phyloP scores from a whole-genome alignment of 2,888 invertebrate species.

The Tiphia femorata region DNA sequence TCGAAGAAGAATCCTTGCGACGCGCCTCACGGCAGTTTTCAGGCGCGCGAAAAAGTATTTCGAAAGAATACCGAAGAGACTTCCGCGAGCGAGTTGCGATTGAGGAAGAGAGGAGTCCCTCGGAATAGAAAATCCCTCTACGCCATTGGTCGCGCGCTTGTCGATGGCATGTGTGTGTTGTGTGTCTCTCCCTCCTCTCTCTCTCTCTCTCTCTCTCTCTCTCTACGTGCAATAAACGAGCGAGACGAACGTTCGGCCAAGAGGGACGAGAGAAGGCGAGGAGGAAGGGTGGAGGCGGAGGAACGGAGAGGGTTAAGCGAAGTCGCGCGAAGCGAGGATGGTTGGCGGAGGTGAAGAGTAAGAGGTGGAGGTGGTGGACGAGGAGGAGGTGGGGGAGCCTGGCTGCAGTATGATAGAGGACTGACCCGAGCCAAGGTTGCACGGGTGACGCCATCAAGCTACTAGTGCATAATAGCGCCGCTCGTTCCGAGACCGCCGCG shows the following conservation, averaged over 20 bases:
- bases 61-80: too few species aligned
- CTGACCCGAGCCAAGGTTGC: slow-evolving; percentile 69
- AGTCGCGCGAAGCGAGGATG: slow-evolving; percentile 21
- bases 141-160: slow-evolving; percentile 27
- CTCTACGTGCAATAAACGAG: not conserved
- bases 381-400: slow-evolving; percentile 47
- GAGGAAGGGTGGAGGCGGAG: not conserved
- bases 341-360: slow-evolving; percentile 28
- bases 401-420: slow-evolving; percentile 67
- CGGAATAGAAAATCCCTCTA: slow-evolving; percentile 40
- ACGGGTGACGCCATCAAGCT: slow-evolving; percentile 67
- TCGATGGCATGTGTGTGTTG: not conserved
- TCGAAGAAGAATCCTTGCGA: too few species aligned
- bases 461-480: slow-evolving; percentile 67
- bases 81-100: too few species aligned
- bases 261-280: not conserved
- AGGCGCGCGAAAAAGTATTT: too few species aligned
- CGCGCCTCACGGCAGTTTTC: too few species aligned
- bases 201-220: not conserved
- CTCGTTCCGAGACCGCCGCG: slow-evolving; percentile 53
- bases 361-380: slow-evolving; percentile 29
- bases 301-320: slow-evolving; percentile 14
- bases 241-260: slow-evolving; percentile 4
- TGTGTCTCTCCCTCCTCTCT: not conserved
- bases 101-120: slow-evolving; percentile 14